Conservation (phyloP, 2,888 invertebrate genomes). For the Pediacus dermestoides region DNA sequence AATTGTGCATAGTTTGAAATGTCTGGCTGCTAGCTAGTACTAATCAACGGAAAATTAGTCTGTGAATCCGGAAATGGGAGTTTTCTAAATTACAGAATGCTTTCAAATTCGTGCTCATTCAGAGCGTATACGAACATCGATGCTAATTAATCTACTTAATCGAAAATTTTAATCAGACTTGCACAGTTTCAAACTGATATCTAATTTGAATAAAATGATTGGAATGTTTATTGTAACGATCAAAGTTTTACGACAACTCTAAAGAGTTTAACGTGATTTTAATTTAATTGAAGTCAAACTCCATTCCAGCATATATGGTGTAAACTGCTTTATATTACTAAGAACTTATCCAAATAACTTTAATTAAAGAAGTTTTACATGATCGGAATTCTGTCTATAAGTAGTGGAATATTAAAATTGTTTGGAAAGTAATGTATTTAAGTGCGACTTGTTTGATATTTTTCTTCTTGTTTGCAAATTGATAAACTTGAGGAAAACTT, state of each 20-base stretch:
- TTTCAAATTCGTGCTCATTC: constrained; percentile 26
- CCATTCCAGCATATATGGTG: constrained; percentile 1
- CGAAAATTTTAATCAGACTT: constrained; percentile 25
- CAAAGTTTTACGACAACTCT: constrained; percentile 12
- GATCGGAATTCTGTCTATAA: too few species aligned
- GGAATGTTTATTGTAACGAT: constrained; percentile 24
- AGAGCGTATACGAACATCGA: constrained; percentile 5
- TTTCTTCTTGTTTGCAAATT: too few species aligned
- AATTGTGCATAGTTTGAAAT: constrained; percentile 26
- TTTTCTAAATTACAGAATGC: constrained; percentile 37
- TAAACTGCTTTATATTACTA: constrained; percentile 2
- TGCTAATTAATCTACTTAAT: constrained; percentile 26
- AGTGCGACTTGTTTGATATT: too few species aligned
- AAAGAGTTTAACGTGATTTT: constrained; percentile 11
- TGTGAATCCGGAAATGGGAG: constrained; percentile 36
- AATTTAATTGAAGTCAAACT: constrained; percentile 8
- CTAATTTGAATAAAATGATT: constrained; percentile 23
- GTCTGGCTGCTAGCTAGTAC: constrained; percentile 24
- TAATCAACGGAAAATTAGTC: constrained; percentile 37
- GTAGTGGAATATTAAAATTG: too few species aligned
- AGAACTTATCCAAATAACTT: too few species aligned
- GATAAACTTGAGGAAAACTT: too few species aligned
- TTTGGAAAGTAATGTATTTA: too few species aligned
- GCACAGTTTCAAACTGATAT: constrained; percentile 19
- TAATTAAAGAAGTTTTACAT: too few species aligned